Conservation (phyloP, 1,140 invertebrate genomes). For the Heliothis subflexa region DNA sequence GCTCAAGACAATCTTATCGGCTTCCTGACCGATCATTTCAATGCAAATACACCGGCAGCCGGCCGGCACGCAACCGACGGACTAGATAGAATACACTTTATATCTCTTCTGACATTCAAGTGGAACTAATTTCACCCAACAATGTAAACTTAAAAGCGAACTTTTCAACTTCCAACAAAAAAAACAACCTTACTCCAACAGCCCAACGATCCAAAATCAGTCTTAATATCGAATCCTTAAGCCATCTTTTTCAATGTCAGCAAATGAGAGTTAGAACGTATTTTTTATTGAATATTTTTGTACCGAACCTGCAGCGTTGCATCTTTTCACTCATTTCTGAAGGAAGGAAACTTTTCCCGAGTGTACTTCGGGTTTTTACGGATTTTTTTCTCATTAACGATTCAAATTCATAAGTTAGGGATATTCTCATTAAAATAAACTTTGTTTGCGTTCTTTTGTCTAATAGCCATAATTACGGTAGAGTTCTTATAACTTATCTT, state of each 20-base stretch:
- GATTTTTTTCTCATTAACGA: constrained; percentile 61
- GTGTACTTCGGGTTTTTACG: constrained; percentile 48
- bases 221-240: constrained; percentile 38
- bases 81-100: constrained; percentile 53
- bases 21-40: constrained; percentile 42
- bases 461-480: constrained; percentile 23
- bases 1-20: constrained; percentile 45
- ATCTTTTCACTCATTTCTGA: constrained; percentile 59
- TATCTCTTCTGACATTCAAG: constrained; percentile 60
- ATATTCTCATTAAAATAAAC: constrained; percentile 45
- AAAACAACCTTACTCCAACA: constrained; percentile 39
- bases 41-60: constrained; percentile 39
- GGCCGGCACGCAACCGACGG: constrained; percentile 39
- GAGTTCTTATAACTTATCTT: constrained; percentile 1
- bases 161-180: constrained; percentile 45
- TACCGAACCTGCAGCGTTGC: constrained; percentile 53
- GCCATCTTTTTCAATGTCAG: constrained; percentile 26
- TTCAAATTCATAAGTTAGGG: constrained; percentile 56
- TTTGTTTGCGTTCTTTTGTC: constrained; percentile 32
- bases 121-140: constrained; percentile 64
- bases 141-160: constrained; percentile 62
- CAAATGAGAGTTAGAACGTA: constrained; percentile 8
- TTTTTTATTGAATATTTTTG: constrained; percentile 45
- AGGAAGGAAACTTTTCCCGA: constrained; percentile 57
- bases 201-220: neutral